These are phyloP conservation scores for Arothron firmamentum DNA, from an alignment of 2,113 vertebrate genomes.

Conservation along the genomic window DNA sequence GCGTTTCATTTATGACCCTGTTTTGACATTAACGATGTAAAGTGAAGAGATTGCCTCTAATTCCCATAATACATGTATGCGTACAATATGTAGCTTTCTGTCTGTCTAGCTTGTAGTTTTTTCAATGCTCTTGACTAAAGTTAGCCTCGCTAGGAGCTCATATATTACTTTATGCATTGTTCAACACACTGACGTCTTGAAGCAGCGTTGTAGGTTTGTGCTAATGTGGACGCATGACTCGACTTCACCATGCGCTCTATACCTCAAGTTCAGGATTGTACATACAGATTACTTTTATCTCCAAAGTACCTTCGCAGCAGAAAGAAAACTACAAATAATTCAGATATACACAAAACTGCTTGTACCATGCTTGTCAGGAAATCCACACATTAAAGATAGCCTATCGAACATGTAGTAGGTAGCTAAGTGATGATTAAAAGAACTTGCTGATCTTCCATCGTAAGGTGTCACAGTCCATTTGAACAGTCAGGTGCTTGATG, in stretches of 20 bases:
- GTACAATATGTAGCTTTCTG: conserved; percentile 46
- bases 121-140: conserved; percentile 56
- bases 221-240: conserved; percentile 63
- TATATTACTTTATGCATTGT: conserved; percentile 64
- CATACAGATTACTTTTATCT: conserved; percentile 68
- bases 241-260: conserved; percentile 53
- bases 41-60: conserved; percentile 55
- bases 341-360: conserved; percentile 74
- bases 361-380: conserved; percentile 82
- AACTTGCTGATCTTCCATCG: conserved; percentile 77
- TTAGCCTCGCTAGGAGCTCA: conserved; percentile 45
- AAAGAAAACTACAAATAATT: conserved; percentile 72
- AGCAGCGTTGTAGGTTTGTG: conserved; percentile 68
- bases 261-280: conserved; percentile 70
- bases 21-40: conserved; percentile 57
- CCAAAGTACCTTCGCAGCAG: conserved; percentile 67
- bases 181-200: conserved; percentile 58
- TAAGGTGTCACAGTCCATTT: conserved; percentile 79
- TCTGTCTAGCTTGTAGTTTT: conserved; percentile 57
- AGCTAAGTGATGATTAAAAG: conserved; percentile 88
- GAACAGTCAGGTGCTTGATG: conserved; percentile 79
- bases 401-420: conserved; percentile 77
- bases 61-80: conserved; percentile 37
- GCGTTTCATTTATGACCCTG: conserved; percentile 80
- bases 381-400: conserved; percentile 73